Evolutionary conservation across 2,797 vertebrate species (phyloP).

Genomic region (Dallia pectoralis): DNA sequence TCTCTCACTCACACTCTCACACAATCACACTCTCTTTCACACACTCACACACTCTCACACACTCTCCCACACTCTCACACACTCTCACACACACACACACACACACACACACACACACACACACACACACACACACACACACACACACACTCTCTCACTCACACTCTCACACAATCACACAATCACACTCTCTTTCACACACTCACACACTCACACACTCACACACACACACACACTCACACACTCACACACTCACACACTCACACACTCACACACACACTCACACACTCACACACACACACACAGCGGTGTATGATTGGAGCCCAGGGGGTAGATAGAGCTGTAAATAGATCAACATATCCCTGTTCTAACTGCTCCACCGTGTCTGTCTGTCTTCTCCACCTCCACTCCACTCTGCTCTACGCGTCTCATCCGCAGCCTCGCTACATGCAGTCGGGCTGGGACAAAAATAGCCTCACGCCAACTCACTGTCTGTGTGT

Average conservation of each 20-base stretch:
- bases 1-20: background rate
- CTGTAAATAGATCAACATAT: background rate
- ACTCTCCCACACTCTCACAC: too few species aligned
- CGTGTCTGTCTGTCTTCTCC: background rate
- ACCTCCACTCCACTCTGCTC: background rate
- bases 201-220: background rate
- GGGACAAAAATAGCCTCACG: slow-evolving; percentile 29
- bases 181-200: background rate
- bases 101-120: background rate
- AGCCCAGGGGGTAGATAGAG: background rate
- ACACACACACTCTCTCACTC: background rate
- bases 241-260: background rate
- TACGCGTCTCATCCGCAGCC: slow-evolving; percentile 14
- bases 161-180: too few species aligned
- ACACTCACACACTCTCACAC: background rate
- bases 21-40: too few species aligned
- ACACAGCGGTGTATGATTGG: background rate
- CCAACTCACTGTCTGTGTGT: background rate
- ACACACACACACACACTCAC: background rate
- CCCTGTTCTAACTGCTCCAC: too few species aligned
- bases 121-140: background rate
- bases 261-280: background rate
- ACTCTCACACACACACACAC: background rate
- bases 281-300: background rate
- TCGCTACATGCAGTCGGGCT: background rate